These are phyloP conservation scores for Micronycteris hirsuta DNA, from an alignment of 2,113 vertebrate genomes.

Conservation along the genomic window DNA sequence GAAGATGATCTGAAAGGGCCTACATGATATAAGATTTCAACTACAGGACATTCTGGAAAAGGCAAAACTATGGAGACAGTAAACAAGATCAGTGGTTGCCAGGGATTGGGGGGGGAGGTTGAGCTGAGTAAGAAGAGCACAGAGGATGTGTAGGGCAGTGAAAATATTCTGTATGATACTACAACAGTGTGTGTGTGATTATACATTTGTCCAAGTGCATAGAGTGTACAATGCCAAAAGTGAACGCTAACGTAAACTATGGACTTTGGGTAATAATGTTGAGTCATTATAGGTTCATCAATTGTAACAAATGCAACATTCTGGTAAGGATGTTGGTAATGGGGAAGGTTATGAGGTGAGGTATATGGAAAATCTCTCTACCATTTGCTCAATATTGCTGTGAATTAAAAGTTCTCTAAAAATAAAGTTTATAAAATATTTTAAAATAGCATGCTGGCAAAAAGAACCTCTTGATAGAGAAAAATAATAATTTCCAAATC, in stretches of 20 bases:
- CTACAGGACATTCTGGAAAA: neutral
- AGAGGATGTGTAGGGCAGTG: neutral
- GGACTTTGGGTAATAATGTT: neutral
- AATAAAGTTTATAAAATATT: neutral
- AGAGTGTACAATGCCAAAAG: neutral
- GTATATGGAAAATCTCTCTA: neutral
- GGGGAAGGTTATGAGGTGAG: neutral
- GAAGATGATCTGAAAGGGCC: neutral
- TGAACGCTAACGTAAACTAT: neutral
- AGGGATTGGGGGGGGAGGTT: neutral
- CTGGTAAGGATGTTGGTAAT: neutral
- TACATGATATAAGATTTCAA: neutral
- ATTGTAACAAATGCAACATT: neutral
- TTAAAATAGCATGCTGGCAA: neutral
- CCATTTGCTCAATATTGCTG: neutral
- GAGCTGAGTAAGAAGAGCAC: neutral
- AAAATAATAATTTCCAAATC: neutral
- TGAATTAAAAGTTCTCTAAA: neutral
- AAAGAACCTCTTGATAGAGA: neutral
- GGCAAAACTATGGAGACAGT: neutral
- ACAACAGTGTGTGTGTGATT: too few species aligned
- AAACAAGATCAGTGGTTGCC: neutral
- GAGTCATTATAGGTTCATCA: neutral
- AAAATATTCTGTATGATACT: neutral
- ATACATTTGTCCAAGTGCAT: neutral